Base-by-base conservation (phyloP, 1,140 invertebrate genomes). In the Melipona quadrifasciata region DNA sequence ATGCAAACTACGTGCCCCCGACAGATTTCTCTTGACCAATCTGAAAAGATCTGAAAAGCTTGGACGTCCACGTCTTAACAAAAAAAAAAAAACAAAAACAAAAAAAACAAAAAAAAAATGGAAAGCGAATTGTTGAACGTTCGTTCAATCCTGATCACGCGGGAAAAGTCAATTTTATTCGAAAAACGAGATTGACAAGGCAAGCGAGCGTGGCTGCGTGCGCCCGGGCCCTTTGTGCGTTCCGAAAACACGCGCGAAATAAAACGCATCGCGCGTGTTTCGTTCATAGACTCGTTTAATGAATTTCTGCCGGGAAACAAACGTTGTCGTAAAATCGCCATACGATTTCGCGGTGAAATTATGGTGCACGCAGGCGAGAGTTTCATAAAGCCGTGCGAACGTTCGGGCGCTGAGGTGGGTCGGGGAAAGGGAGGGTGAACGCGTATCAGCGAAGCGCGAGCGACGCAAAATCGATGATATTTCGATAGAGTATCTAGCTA, bases 401-500 rank as follows among this genome's bases (percentile, higher is more conserved):
- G 31, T 2, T 21, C 64, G 11, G 39, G 11, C 70, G 24, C 14
- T 12, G 53, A 1, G 55, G 0, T n/a, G 2, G 55, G 2, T 24
- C 4, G 1, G 11, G 12, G 24, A 8, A 0, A 47, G 39, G 39
- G 8, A 47, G 39, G 65, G 0, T 72, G 31, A 72, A 55, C 61
- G 11, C 39, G 24, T 27, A 34, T 51, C 16, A 65, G 53, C 31
- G 53, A 55, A 3, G 17, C 2, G 21, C 14, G 24, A 21, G n/a
- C 19, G 47, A 21, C 31, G 73, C 79, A 84, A 79, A 84, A 79
- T 84, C 75, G 61, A 71, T 79, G 47, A 79, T 64, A 64, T 79
- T 71, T 79, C 39, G 72, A 74, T 74, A 55, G 51, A n/a, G 24
- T 55, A 17, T 53, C 14, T 21, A 16, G n/a, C 1, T 5, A 1